A percentile compares a stretch with the other conserved stretches of the same genome.
These are phyloP conservation scores for Acyrthosiphon pisum DNA, from an alignment of 1,140 invertebrate genomes.

Conservation along the genomic window DNA sequence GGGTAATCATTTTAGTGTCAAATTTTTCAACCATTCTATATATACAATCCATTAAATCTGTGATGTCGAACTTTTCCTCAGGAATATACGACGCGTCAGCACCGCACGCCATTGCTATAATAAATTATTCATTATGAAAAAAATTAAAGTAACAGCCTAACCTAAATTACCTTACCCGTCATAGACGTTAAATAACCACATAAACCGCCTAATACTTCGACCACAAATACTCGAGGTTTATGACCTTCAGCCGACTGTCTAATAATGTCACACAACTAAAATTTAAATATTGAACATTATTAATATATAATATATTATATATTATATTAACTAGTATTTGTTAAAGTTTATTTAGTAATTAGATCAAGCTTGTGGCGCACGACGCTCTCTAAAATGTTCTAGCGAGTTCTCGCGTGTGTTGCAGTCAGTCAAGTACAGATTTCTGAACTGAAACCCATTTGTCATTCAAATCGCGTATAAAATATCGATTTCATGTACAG, in stretches of 20 bases:
- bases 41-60: conserved; percentile 22
- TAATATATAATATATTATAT: no score
- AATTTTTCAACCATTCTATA: conserved; percentile 42
- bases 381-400: no score
- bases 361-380: no score
- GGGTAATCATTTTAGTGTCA: neutral
- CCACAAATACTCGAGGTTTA: conserved; percentile 49
- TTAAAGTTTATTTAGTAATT: no score
- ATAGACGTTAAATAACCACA: conserved; percentile 53
- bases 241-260: conserved; percentile 56
- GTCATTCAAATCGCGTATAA: no score
- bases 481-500: no score
- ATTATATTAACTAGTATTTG: no score
- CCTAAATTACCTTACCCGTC: neutral
- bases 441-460: no score
- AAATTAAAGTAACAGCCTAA: neutral
- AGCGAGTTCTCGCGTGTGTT: no score
- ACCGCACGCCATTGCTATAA: conserved; percentile 49
- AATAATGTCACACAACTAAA: conserved; percentile 51
- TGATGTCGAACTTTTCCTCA: conserved; percentile 43
- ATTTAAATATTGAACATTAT: conserved; percentile 1
- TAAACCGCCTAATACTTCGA: conserved; percentile 49
- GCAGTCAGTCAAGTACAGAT: no score
- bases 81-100: conserved; percentile 50
- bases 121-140: neutral